phyloP scores from a whole-genome alignment of 2,113 vertebrate genomes.

The Arothron firmamentum region DNA sequence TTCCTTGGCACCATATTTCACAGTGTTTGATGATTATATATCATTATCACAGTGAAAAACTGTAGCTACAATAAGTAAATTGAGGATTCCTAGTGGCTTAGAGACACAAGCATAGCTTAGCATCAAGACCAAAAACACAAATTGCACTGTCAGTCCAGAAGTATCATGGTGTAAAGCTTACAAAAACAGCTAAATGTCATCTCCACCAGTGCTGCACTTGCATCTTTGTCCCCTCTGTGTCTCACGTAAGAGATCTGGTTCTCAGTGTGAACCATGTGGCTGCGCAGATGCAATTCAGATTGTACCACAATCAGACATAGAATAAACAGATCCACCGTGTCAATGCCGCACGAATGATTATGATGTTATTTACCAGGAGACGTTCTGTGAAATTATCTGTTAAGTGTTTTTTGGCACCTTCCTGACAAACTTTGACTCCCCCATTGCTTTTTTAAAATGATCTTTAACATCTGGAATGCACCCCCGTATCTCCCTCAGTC shows the following conservation, averaged over 20 bases:
- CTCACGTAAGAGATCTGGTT: slow-evolving; percentile 30
- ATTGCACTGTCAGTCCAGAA: neutral
- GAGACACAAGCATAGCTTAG: neutral
- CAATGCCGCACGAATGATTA: slow-evolving; percentile 5
- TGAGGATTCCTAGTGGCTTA: neutral
- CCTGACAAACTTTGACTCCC: slow-evolving; percentile 9
- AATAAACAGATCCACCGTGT: slow-evolving; percentile 19
- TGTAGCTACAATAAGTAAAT: too few species aligned
- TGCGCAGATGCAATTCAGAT: slow-evolving; percentile 22
- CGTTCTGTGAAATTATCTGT: slow-evolving; percentile 34
- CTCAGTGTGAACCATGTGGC: slow-evolving; percentile 30
- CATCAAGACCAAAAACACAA: neutral
- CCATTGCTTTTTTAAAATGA: slow-evolving; percentile 1
- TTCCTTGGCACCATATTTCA: neutral
- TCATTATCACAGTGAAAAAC: neutral
- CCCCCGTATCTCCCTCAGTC: slow-evolving; percentile 24
- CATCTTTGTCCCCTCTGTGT: slow-evolving; percentile 2
- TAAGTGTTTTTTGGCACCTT: slow-evolving; percentile 17
- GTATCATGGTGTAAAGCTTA: slow-evolving; percentile 23
- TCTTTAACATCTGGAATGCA: slow-evolving; percentile 32
- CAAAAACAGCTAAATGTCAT: slow-evolving; percentile 19
- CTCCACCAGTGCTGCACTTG: slow-evolving; percentile 22
- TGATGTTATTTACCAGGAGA: slow-evolving; percentile 3
- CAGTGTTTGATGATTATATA: neutral
- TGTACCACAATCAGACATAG: slow-evolving; percentile 18